Evolutionary conservation across 1,140 invertebrate genomes (phyloP), one percentile per base, ranked within the genome.

Genomic region (Metopolophium dirhodum): DNA sequence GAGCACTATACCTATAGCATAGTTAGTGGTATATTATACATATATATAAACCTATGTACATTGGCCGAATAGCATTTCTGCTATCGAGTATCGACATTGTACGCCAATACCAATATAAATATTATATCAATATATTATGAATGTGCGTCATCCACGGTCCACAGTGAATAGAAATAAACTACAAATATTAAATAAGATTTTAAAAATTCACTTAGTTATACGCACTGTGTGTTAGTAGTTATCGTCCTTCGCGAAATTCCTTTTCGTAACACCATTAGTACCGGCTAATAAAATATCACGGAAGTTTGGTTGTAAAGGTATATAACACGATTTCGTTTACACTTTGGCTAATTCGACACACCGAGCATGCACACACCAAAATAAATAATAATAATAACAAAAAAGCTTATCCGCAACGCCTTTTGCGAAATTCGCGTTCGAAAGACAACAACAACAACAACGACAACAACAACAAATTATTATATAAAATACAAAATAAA

Each of bases 211-310:
- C n/a, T 23, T 89, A 35, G n/a, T 89, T 61, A 90, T 90, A 90
- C 88, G 88, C 88, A 90, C 88, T 90, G 88, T 90, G 54, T 90
- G 88, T 90, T 90, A 90, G 88, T 61, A 26, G 88, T 90, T 61
- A 90, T 90, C 88, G 51, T 90, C 88, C 88, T 90, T 90, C 54
- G 88, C 88, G 54, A 90, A 61, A 90, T 90, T 90, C 88, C 88
- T 90, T 90, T 90, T 90, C 88, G 88, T 90, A 90, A 90, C 88
- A 90, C 88, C 88, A 90, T 90, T 90, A 90, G 88, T 90, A 90
- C 54, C 54, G 54, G 88, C 51, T 90, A 61, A 61, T 61, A 90
- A 90, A 90, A 61, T 61, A 90, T 30, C 35, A 41, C 88, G 51
- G 54, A 61, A 90, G 54, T 90, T 90, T 30, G 54, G 35, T 61